A percentile compares a stretch with the other conserved stretches of the same genome.
Evolutionary conservation across 2,888 invertebrate genomes (phyloP).

Genomic region (Augiades crinisus): DNA sequence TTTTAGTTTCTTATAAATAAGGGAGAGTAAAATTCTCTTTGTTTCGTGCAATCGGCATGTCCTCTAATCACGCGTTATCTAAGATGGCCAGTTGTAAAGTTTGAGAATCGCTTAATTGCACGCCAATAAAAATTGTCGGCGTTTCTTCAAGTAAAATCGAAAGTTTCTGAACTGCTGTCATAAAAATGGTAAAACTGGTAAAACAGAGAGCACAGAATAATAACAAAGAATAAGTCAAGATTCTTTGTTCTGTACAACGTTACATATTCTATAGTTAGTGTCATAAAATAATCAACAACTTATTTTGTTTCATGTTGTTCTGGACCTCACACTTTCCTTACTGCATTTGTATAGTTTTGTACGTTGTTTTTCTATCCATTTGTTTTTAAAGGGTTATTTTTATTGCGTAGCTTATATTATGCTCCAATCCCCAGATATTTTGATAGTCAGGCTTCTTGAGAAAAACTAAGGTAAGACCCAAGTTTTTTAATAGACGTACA

Average conservation of each 20-base stretch:
- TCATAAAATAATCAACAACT: not conserved
- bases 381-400: no score
- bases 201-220: not conserved
- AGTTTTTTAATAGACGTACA: no score
- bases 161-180: not conserved
- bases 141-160: slow-evolving; percentile 4
- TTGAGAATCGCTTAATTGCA: slow-evolving; percentile 4
- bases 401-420: no score
- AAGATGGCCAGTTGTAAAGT: slow-evolving; percentile 4
- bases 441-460: no score
- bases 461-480: no score
- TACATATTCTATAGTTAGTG: not conserved
- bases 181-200: slow-evolving; percentile 3
- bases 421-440: no score
- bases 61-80: slow-evolving; percentile 9
- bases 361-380: no score
- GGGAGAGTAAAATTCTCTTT: not conserved
- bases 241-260: not conserved
- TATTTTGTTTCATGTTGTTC: not conserved
- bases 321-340: not conserved
- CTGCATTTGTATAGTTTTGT: no score
- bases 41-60: not conserved
- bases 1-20: slow-evolving; percentile 2
- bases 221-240: not conserved
- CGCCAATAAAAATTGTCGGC: slow-evolving; percentile 15